A percentile compares a stretch with the other conserved stretches of the same genome.
Conservation (phyloP, 2,797 vertebrate genomes). For the Kryptolebias ocellatus region DNA sequence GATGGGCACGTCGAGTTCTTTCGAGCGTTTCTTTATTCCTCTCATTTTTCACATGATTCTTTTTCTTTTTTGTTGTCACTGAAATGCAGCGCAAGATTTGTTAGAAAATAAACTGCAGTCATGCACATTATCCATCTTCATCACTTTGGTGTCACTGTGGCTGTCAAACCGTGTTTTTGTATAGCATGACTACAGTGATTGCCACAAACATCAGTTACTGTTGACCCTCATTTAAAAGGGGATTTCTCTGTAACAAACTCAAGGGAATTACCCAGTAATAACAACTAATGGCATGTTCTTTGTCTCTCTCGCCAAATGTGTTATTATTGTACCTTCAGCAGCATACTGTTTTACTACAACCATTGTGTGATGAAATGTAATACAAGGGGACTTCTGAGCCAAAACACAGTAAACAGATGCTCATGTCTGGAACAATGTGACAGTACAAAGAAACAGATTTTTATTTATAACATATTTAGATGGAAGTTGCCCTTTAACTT, state of each 20-base stretch:
- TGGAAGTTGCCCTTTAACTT: too few relatives aligned
- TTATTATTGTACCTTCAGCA: slow-evolving; percentile 40
- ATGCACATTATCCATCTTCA: slow-evolving; percentile 31
- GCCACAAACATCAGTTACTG: slow-evolving; percentile 27
- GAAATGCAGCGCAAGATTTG: slow-evolving; percentile 25
- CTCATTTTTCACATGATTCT: slow-evolving; percentile 7
- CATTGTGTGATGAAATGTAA: slow-evolving; percentile 9
- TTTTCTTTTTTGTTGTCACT: slow-evolving; percentile 2
- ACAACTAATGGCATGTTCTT: slow-evolving; percentile 33
- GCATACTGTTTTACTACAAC: slow-evolving; percentile 20
- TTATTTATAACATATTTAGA: too few relatives aligned
- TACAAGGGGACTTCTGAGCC: slow-evolving; percentile 9
- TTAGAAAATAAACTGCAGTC: slow-evolving; percentile 25
- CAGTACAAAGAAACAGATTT: background rate
- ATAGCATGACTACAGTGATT: slow-evolving; percentile 33
- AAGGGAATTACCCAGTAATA: slow-evolving; percentile 53
- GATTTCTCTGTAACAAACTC: slow-evolving; percentile 47
- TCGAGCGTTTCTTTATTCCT: slow-evolving; percentile 47
- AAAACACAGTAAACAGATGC: slow-evolving; percentile 28
- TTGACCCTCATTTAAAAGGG: slow-evolving; percentile 38
- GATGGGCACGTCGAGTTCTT: slow-evolving; percentile 72
- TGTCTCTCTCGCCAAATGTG: slow-evolving; percentile 34
- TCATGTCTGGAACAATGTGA: background rate
- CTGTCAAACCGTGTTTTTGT: slow-evolving; percentile 20
- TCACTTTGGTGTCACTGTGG: slow-evolving; percentile 11